These are phyloP conservation scores for Stenolophus ochropezus DNA, from an alignment of 2,888 invertebrate genomes.

Conservation along the genomic window DNA sequence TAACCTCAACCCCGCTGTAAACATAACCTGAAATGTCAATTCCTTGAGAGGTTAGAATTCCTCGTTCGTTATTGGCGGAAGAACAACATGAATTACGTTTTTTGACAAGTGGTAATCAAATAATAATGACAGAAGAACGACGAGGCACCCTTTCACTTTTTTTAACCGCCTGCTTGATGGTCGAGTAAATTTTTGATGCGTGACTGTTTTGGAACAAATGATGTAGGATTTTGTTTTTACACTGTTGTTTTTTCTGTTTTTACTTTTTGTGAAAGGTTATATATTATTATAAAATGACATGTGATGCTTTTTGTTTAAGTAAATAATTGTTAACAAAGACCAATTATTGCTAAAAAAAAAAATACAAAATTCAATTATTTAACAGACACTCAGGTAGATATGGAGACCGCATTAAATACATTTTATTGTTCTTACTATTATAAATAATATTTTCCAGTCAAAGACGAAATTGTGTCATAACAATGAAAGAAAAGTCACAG, in stretches of 20 bases:
- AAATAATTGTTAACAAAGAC: too few species aligned
- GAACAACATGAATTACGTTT: conserved; percentile 51
- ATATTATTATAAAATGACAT: too few species aligned
- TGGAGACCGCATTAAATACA: too few species aligned
- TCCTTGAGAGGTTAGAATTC: conserved; percentile 11
- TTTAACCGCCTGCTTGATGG: conserved; percentile 24
- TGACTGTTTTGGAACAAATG: conserved; percentile 40
- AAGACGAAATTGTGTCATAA: too few species aligned
- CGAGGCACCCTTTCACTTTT: conserved; percentile 55
- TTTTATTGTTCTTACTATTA: too few species aligned
- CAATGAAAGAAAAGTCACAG: too few species aligned
- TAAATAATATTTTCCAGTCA: too few species aligned
- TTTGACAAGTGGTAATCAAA: conserved; percentile 55
- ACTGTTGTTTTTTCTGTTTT: background rate
- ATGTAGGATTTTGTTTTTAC: conserved; percentile 1
- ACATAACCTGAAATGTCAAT: conserved; percentile 40
- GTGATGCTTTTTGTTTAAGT: too few species aligned
- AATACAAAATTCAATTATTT: too few species aligned
- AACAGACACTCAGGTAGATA: too few species aligned
- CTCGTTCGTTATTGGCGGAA: conserved; percentile 52
- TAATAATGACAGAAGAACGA: conserved; percentile 49
- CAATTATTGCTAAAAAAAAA: too few species aligned
- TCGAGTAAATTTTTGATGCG: conserved; percentile 41
- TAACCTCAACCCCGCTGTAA: background rate
- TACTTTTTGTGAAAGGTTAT: too few species aligned